phyloP scores from a whole-genome alignment of 2,888 invertebrate species.

The Tanaodytes sp. region DNA sequence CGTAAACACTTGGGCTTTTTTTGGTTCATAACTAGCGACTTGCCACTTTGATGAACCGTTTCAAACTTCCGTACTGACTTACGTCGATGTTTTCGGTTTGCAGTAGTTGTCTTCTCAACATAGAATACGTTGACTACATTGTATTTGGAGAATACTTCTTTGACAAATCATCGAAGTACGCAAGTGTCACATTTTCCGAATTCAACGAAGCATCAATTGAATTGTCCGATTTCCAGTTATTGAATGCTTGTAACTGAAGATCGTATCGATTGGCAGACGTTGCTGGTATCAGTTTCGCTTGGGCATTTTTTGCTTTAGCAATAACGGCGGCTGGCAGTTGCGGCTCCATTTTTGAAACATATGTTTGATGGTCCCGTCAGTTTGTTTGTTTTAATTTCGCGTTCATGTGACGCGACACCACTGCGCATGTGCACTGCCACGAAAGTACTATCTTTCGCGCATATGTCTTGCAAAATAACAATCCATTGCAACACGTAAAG shows the following conservation, averaged over 20 bases:
- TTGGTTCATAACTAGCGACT: background rate
- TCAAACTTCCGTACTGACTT: constrained; percentile 8
- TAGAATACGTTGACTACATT: constrained; percentile 8
- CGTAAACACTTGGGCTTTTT: constrained; percentile 1
- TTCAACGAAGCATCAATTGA: background rate
- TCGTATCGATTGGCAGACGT: no score
- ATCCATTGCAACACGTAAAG: no score
- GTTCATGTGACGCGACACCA: no score
- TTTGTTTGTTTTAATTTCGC: no score
- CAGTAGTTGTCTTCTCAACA: constrained; percentile 1
- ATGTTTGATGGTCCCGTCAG: no score
- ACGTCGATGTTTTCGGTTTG: constrained; percentile 10
- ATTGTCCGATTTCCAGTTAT: constrained; percentile 3
- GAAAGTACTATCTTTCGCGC: no score
- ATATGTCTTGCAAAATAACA: no score
- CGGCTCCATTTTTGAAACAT: no score
- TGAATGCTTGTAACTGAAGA: constrained; percentile 5
- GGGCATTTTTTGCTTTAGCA: no score
- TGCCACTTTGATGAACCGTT: background rate
- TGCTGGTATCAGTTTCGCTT: no score
- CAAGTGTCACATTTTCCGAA: constrained; percentile 1
- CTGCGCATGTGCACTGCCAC: no score
- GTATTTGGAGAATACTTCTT: constrained; percentile 5
- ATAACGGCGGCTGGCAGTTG: no score
- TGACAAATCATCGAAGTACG: constrained; percentile 1